These are phyloP conservation scores for Achatina immaculata DNA, from an alignment of 1,140 invertebrate species.

Conservation along the genomic window DNA sequence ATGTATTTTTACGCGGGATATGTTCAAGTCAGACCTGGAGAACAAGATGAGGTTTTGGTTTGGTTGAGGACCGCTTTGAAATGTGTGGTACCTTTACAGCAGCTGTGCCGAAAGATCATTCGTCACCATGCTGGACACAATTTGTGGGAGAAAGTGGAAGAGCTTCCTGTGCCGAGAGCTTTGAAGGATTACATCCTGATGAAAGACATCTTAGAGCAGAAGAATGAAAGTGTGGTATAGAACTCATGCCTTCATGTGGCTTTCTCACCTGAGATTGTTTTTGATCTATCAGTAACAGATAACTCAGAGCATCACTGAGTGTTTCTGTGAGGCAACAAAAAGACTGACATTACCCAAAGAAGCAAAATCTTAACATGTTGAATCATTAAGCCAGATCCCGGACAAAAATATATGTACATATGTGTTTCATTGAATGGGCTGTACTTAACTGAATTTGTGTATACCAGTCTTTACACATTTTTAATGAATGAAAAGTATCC, in stretches of 20 bases:
- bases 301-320: no score
- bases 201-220: constrained; percentile 57
- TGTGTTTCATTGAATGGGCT: no score
- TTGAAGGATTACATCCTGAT: constrained; percentile 67
- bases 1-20: constrained; percentile 62
- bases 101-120: constrained; percentile 65
- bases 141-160: constrained; percentile 60
- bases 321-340: neutral
- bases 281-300: no score
- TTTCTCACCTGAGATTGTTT: no score
- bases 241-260: neutral
- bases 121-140: constrained; percentile 62
- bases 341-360: neutral
- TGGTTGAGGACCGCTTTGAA: constrained; percentile 62
- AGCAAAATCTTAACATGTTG: constrained; percentile 8
- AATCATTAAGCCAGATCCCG: no score
- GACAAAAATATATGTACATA: no score
- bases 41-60: constrained; percentile 58
- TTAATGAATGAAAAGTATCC: no score
- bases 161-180: constrained; percentile 61
- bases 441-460: no score
- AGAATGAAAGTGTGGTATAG: constrained; percentile 36
- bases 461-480: no score
- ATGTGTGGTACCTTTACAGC: constrained; percentile 61
- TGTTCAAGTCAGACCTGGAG: constrained; percentile 56